phyloP scores from a whole-genome alignment of 2,888 invertebrate genomes.

The Drosophila percnosoma region DNA sequence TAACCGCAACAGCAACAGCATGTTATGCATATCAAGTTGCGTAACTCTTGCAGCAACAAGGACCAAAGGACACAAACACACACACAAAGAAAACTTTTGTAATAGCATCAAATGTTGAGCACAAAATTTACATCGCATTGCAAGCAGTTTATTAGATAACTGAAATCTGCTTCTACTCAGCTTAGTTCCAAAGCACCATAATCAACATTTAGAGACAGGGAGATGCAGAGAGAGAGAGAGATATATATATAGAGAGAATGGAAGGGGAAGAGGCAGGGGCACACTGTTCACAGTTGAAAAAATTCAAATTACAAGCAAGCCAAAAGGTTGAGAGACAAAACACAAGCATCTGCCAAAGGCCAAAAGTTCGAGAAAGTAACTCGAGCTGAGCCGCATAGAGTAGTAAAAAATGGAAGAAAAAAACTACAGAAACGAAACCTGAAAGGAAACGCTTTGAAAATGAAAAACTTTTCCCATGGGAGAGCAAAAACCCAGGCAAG shows the following conservation, averaged over 20 bases:
- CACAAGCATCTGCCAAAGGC: slow-evolving; percentile 46
- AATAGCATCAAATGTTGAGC: slow-evolving; percentile 25
- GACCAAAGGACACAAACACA: neutral
- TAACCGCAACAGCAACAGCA: neutral
- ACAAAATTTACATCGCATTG: slow-evolving; percentile 13
- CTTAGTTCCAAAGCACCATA: slow-evolving; percentile 30
- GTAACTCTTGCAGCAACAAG: slow-evolving; percentile 7
- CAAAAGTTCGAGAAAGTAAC: slow-evolving; percentile 59
- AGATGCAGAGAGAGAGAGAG: neutral
- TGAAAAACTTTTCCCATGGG: slow-evolving; percentile 38
- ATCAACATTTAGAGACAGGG: slow-evolving; percentile 34
- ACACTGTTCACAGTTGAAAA: slow-evolving; percentile 65
- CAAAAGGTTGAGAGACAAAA: slow-evolving; percentile 47
- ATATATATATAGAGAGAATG: neutral
- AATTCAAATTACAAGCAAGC: slow-evolving; percentile 72
- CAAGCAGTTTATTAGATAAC: slow-evolving; percentile 62
- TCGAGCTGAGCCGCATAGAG: slow-evolving; percentile 37
- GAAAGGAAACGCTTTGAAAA: slow-evolving; percentile 44
- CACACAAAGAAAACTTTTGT: slow-evolving; percentile 14
- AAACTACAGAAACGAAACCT: slow-evolving; percentile 22
- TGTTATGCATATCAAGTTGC: neutral
- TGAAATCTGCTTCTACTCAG: slow-evolving; percentile 35
- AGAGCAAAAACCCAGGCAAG: slow-evolving; percentile 31
- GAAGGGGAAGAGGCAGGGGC: neutral
- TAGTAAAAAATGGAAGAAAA: slow-evolving; percentile 18